phyloP scores from a whole-genome alignment of 2,888 invertebrate genomes.

The Petrolisthes manimaculis region DNA sequence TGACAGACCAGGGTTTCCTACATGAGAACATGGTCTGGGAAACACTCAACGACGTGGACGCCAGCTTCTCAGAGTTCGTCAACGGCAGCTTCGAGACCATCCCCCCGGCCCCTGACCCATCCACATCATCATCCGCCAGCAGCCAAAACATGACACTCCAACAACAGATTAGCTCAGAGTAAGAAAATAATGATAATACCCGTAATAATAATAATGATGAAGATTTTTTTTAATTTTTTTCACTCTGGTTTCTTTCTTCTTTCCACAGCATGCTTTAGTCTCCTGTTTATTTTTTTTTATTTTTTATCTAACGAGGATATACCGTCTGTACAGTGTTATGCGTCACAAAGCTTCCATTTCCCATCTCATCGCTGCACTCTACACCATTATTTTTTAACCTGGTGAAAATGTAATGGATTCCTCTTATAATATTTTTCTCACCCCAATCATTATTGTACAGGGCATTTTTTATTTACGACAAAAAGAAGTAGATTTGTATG shows the following conservation, averaged over 20 bases:
- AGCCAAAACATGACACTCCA: constrained; percentile 67
- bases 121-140: constrained; percentile 35
- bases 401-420: too few relatives aligned
- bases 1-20: constrained; percentile 75
- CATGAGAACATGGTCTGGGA: constrained; percentile 75
- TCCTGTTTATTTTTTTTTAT: neutral
- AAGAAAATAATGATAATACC: constrained; percentile 64
- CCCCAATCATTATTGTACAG: too few relatives aligned
- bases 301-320: neutral
- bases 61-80: constrained; percentile 73
- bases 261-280: neutral
- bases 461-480: too few relatives aligned
- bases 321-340: neutral
- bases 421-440: too few relatives aligned
- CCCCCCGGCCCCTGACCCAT: constrained; percentile 67
- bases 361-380: too few relatives aligned
- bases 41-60: constrained; percentile 73
- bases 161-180: constrained; percentile 73
- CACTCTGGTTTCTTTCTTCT: neutral
- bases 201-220: constrained; percentile 66
- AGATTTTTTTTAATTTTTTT: neutral
- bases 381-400: too few relatives aligned
- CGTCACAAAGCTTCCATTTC: too few relatives aligned
- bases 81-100: constrained; percentile 72
- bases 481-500: too few relatives aligned